phyloP scores from a whole-genome alignment of 2,888 invertebrate species.

The Drosophila acutilabella region DNA sequence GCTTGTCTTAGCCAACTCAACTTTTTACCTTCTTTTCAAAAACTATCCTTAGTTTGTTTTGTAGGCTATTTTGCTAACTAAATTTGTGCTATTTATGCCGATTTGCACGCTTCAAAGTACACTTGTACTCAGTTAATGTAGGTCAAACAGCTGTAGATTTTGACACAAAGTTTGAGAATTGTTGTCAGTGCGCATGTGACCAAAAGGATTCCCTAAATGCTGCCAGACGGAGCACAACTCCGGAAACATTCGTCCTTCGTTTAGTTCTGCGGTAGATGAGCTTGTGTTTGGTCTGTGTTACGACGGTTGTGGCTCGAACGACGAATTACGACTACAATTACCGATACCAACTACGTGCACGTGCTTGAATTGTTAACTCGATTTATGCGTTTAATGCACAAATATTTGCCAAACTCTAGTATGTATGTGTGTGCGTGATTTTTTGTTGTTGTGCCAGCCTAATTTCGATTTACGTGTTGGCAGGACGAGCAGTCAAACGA shows the following conservation, averaged over 20 bases:
- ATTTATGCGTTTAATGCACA: slow-evolving; percentile 4
- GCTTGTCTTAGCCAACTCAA: neutral
- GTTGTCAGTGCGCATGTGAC: slow-evolving; percentile 71
- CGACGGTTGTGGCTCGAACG: slow-evolving; percentile 29
- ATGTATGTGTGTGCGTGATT: neutral
- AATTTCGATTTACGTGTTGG: neutral
- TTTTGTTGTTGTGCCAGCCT: neutral
- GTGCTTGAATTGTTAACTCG: slow-evolving; percentile 20
- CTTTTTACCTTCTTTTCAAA: neutral
- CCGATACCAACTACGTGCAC: slow-evolving; percentile 23
- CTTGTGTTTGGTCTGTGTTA: slow-evolving; percentile 73
- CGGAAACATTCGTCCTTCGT: slow-evolving; percentile 63
- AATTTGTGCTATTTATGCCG: neutral
- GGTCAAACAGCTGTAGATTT: slow-evolving; percentile 75
- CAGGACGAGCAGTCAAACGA: slow-evolving; percentile 3
- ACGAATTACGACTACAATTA: slow-evolving; percentile 9
- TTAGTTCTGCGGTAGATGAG: slow-evolving; percentile 75
- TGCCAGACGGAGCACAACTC: slow-evolving; percentile 50
- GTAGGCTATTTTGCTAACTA: neutral
- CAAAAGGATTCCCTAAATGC: slow-evolving; percentile 37
- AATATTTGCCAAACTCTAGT: slow-evolving; percentile 8
- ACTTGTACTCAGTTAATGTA: slow-evolving; percentile 60
- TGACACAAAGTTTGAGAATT: slow-evolving; percentile 22
- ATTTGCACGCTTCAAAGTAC: slow-evolving; percentile 44
- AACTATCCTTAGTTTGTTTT: neutral